A percentile compares a stretch with the other conserved stretches of the same genome.
phyloP scores from a whole-genome alignment of 1,140 invertebrate genomes.

The Leptinotarsa defecta region DNA sequence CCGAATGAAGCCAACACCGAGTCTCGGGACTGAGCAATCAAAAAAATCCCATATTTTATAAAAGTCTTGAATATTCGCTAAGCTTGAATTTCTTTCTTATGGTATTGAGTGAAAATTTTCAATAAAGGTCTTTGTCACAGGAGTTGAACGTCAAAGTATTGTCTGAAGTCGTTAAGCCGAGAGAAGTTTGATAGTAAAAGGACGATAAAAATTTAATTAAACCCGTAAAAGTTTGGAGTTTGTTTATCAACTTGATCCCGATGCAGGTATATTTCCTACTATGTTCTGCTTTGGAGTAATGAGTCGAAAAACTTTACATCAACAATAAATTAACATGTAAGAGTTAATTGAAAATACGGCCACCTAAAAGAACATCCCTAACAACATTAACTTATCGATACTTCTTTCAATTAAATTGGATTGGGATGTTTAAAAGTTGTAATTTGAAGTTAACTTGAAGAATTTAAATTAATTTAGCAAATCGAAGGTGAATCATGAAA shows the following conservation, averaged over 20 bases:
- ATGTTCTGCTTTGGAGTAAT: background rate
- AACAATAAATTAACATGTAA: no score
- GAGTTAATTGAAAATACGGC: no score
- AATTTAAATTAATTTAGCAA: no score
- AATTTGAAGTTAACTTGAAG: no score
- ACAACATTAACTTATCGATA: no score
- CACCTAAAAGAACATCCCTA: no score
- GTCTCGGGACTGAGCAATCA: no score
- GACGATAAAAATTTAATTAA: constrained; percentile 21
- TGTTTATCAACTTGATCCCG: constrained; percentile 16
- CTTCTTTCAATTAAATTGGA: no score
- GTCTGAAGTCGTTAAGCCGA: constrained; percentile 9
- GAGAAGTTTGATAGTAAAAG: constrained; percentile 7
- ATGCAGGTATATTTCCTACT: background rate
- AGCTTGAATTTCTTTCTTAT: background rate
- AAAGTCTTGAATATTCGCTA: background rate
- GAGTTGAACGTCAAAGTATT: constrained; percentile 15
- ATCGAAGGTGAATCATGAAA: no score
- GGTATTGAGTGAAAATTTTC: constrained; percentile 18
- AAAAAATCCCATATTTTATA: background rate
- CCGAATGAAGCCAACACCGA: no score
- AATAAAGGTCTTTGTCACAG: constrained; percentile 18
- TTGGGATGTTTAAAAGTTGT: no score
- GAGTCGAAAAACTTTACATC: background rate
- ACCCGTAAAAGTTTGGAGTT: constrained; percentile 14